phyloP scores from a whole-genome alignment of 2,797 vertebrate genomes.

The Silurus aristotelis region DNA sequence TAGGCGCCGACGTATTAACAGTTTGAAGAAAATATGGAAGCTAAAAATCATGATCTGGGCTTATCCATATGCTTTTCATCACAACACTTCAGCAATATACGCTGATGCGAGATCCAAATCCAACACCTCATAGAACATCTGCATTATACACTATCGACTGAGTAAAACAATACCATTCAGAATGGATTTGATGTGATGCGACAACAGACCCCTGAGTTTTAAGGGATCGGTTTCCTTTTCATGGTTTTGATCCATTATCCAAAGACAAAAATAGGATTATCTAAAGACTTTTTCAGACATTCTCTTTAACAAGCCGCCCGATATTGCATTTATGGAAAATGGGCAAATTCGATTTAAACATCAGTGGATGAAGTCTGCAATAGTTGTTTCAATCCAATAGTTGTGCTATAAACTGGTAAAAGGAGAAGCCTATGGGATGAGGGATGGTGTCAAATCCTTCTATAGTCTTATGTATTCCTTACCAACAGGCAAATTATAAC shows the following conservation, averaged over 20 bases:
- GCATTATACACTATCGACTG: not conserved
- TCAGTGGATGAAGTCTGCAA: not conserved
- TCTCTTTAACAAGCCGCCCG: not conserved
- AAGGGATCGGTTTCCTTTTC: not conserved
- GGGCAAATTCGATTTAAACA: not conserved
- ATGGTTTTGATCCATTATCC: not conserved
- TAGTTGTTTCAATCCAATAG: not conserved
- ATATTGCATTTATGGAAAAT: not conserved
- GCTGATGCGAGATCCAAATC: slow-evolving; percentile 13
- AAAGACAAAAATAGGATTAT: not conserved
- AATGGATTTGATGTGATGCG: not conserved
- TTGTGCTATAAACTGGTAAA: not conserved
- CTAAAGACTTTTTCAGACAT: slow-evolving; percentile 7
- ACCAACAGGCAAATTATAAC: not conserved
- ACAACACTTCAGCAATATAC: slow-evolving; percentile 33
- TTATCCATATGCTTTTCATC: not conserved
- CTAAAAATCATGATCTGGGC: not conserved
- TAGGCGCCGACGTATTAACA: not conserved
- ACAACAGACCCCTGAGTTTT: no score
- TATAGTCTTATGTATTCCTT: no score
- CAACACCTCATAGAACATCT: slow-evolving; percentile 14
- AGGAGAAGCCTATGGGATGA: not conserved
- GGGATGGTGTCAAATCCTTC: not conserved
- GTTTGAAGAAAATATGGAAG: not conserved
- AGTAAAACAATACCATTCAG: not conserved